Evolutionary conservation across 1,140 invertebrate genomes (phyloP), one percentile per base, ranked within the genome.

Genomic region (Tetramorium simillimum): DNA sequence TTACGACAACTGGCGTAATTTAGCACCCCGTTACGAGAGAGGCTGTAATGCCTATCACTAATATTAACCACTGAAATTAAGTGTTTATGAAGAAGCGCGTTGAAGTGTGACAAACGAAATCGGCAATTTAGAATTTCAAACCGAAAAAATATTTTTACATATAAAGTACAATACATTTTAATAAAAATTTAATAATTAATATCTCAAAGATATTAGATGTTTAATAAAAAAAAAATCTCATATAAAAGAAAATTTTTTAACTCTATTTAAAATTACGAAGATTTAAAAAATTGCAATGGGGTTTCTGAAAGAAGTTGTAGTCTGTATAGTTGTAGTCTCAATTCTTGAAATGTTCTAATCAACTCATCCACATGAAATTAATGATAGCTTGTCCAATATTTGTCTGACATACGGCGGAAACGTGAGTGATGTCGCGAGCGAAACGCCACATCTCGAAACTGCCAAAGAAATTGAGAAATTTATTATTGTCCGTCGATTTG

Each of bases 1-100:
- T 51, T 86, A 63, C 37, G 81, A 87, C 84, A 86, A n/a, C 49
- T 43, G 37, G 18, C n/a, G 9, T 24, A 63, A 78, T 51, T 86
- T 86, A 65, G 21, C 56, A 53, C 28, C 18, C n/a, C 51, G 24
- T 46, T 85, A 28, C 18, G 14, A 75, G 10, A 84, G n/a, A 9
- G 5, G n/a, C 9, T 76, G 51, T 76, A 65, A 78, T 21, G 40
- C 6, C 18, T 65, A 16, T n/a, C 28, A 49, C 28, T 78, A 33
- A 78, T 78, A 78, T 78, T 49, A 63, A 78, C 18, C 12, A 46
- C 12, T 37, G 21, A 78, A 78, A 63, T 63, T 78, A 49, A 78
- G 24, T 46, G 21, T 18, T 46, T 16, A 46, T 1, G 10, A 43
- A 24, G 43, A 28, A 16, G 7, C 3, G 3, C 1, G 14, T 21